phyloP scores from a whole-genome alignment of 30 jellyfish, hydroid and myxozoan species.

The Hydractinia symbiolongicarpus region DNA sequence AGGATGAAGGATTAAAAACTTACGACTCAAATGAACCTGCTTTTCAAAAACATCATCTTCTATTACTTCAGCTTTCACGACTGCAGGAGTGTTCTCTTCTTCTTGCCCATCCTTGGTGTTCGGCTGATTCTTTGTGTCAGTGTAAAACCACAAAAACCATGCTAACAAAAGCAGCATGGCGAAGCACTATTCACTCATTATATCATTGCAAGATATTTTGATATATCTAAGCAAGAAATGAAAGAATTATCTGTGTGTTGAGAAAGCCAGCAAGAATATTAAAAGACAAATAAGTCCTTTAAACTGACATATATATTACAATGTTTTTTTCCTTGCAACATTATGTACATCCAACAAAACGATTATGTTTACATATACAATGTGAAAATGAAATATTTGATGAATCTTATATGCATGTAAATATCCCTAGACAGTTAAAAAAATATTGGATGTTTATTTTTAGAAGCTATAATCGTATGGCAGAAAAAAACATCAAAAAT shows the following conservation, averaged over 20 bases:
- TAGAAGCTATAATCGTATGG: too few relatives aligned
- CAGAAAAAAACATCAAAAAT: too few relatives aligned
- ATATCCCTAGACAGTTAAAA: too few relatives aligned
- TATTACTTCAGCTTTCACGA: not conserved
- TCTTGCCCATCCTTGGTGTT: not conserved
- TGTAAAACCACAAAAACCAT: constrained; percentile 2
- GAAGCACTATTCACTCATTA: not conserved
- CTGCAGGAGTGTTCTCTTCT: not conserved
- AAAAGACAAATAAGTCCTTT: too few relatives aligned
- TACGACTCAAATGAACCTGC: not conserved
- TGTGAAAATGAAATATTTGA: too few relatives aligned
- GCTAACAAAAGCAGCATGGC: not conserved
- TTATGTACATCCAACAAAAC: not conserved
- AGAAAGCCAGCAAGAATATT: too few relatives aligned
- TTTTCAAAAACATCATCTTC: not conserved
- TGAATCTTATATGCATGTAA: too few relatives aligned
- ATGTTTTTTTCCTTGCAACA: not conserved
- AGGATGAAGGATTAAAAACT: not conserved
- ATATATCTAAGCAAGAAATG: too few relatives aligned
- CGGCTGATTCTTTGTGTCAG: not conserved
- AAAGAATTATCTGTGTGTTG: too few relatives aligned
- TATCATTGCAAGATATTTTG: not conserved
- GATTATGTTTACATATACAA: too few relatives aligned
- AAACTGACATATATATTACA: too few relatives aligned
- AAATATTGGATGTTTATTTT: too few relatives aligned